A percentile compares a stretch with the other conserved stretches of the same genome.
phyloP scores from a whole-genome alignment of 1,140 invertebrate genomes.

The Diuraphis noxia region DNA sequence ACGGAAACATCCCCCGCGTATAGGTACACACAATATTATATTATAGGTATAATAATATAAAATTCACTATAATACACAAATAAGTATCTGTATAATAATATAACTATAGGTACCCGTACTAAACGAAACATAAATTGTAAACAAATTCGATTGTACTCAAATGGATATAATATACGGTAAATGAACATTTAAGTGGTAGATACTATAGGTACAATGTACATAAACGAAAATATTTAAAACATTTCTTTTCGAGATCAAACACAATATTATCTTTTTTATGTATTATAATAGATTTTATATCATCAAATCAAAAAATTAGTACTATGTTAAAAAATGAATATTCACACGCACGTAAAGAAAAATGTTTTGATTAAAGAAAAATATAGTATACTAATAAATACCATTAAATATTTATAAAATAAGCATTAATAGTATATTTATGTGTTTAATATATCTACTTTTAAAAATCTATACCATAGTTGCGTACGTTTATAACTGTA shows the following conservation, averaged over 20 bases:
- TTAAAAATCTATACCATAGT: neutral
- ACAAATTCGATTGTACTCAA: conserved; percentile 31
- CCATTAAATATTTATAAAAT: neutral
- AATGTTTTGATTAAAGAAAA: too few species aligned
- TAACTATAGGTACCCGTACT: neutral
- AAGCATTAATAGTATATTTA: neutral
- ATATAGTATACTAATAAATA: neutral
- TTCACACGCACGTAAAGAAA: neutral
- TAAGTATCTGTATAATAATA: neutral
- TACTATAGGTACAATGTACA: neutral
- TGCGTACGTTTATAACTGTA: too few species aligned
- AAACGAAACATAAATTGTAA: conserved; percentile 30
- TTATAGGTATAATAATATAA: neutral
- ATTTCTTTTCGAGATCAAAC: neutral
- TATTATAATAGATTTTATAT: neutral
- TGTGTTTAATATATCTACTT: neutral
- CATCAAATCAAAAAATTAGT: neutral
- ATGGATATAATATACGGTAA: conserved; percentile 27
- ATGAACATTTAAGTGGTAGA: conserved; percentile 22
- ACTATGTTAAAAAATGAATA: neutral
- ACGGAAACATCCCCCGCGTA: conserved; percentile 28
- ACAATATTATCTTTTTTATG: conserved; percentile 22
- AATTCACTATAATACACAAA: neutral
- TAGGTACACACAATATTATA: neutral
- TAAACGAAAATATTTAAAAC: neutral